Evolutionary conservation across 2,113 vertebrate species (phyloP).

Genomic region (Myocastor coypus): DNA sequence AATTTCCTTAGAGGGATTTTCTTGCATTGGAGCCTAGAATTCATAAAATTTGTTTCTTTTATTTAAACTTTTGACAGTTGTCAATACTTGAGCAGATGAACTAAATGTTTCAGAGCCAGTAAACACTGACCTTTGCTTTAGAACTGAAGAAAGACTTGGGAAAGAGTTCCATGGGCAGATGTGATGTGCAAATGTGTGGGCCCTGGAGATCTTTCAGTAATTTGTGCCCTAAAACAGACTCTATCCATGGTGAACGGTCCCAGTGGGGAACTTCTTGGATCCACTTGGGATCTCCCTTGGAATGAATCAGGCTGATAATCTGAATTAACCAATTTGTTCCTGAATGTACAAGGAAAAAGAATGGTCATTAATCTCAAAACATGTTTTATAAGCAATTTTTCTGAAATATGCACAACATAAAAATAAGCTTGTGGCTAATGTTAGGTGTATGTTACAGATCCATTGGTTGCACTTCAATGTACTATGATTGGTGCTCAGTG

Average conservation of each 20-base stretch:
- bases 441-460: too few species aligned
- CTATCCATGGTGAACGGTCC: constrained; percentile 87
- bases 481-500: fast-evolving
- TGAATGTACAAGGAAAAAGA: neutral
- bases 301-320: constrained; percentile 87
- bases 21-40: too few species aligned
- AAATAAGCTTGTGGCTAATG: too few species aligned
- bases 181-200: constrained; percentile 82
- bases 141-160: constrained; percentile 83
- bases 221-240: fast-evolving
- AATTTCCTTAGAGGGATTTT: too few species aligned
- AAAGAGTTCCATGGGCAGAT: constrained; percentile 84
- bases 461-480: neutral
- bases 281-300: constrained; percentile 85
- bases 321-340: constrained; percentile 89
- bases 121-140: constrained; percentile 84
- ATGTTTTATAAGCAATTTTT: too few species aligned
- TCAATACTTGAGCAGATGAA: too few species aligned
- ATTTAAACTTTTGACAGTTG: too few species aligned
- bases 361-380: neutral
- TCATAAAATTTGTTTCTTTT: too few species aligned
- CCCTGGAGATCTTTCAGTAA: fast-evolving
- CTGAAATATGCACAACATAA: neutral
- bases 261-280: constrained; percentile 86
- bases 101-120: too few species aligned